Conservation (phyloP, 2,797 vertebrate species). For the Tinamus major region DNA sequence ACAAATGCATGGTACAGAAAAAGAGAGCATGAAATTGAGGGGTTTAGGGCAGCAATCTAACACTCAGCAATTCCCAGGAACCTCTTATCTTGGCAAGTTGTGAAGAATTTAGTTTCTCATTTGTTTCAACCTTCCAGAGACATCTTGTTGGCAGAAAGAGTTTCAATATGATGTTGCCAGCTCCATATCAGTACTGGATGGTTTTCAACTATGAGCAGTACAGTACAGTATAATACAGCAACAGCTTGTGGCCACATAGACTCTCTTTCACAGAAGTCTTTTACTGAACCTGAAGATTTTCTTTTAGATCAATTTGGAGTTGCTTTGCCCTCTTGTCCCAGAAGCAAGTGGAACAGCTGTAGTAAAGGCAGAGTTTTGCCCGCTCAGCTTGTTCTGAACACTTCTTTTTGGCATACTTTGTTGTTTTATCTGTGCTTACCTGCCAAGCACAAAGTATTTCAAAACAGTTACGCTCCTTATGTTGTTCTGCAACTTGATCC, state of each 20-base stretch:
- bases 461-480: neutral
- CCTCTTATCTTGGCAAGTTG: slow-evolving; percentile 76
- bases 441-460: slow-evolving; percentile 35
- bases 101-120: slow-evolving; percentile 70
- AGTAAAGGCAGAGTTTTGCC: neutral
- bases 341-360: neutral
- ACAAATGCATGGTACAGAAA: slow-evolving; percentile 64
- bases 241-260: neutral
- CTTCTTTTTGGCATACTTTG: slow-evolving; percentile 1
- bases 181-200: slow-evolving; percentile 50
- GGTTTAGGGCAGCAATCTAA: slow-evolving; percentile 75
- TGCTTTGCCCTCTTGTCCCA: slow-evolving; percentile 13
- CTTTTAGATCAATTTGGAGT: slow-evolving; percentile 10
- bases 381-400: slow-evolving; percentile 29
- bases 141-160: slow-evolving; percentile 62
- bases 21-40: slow-evolving; percentile 71
- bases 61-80: slow-evolving; percentile 69
- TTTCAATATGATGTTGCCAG: slow-evolving; percentile 61
- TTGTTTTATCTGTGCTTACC: neutral
- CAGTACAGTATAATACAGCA: slow-evolving; percentile 1
- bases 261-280: neutral
- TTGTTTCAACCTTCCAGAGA: slow-evolving; percentile 75
- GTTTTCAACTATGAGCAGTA: slow-evolving; percentile 55
- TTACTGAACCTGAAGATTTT: slow-evolving; percentile 39
- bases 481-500: neutral